Conservation (phyloP, 2,888 invertebrate genomes). For the Lasioglossum calceatum region DNA sequence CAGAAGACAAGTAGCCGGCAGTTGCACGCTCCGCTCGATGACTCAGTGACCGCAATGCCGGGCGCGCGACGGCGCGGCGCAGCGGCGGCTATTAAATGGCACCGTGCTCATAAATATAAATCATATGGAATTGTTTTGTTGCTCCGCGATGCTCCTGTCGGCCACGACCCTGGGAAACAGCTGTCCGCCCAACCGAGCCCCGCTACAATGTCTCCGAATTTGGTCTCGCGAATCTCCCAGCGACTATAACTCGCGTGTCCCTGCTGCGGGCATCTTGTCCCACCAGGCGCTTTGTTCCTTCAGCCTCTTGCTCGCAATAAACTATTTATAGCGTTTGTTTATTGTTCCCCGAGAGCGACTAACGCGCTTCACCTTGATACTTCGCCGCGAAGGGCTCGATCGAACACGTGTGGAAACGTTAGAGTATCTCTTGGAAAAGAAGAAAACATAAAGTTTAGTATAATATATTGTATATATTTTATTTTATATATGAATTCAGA, state of each 20-base stretch:
- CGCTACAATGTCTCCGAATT: constrained; percentile 76
- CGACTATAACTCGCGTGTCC: constrained; percentile 70
- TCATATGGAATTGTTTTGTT: constrained; percentile 80
- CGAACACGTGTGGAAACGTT: background rate
- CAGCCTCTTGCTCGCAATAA: constrained; percentile 6
- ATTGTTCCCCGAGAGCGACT: background rate
- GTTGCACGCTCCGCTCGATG: constrained; percentile 58
- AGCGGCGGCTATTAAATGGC: constrained; percentile 79
- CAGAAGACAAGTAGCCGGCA: constrained; percentile 35
- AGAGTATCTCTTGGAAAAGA: too few species aligned
- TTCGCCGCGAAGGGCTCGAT: background rate
- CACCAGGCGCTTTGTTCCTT: constrained; percentile 16
- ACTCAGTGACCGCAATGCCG: constrained; percentile 67
- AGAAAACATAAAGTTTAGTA: too few species aligned
- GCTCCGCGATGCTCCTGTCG: constrained; percentile 66
- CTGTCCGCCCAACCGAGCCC: constrained; percentile 73
- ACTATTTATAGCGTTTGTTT: constrained; percentile 7
- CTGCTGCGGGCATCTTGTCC: constrained; percentile 57
- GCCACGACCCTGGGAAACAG: constrained; percentile 76
- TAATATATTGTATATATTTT: too few species aligned
- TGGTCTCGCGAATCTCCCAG: constrained; percentile 74
- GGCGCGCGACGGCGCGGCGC: constrained; percentile 48
- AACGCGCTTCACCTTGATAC: background rate
- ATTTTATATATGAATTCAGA: too few species aligned
- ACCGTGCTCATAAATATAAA: constrained; percentile 82